Percentiles rank a stretch among this genome's conserved stretches.
Conservation (phyloP, 2,797 vertebrate genomes). For the Anguilla obscura region DNA sequence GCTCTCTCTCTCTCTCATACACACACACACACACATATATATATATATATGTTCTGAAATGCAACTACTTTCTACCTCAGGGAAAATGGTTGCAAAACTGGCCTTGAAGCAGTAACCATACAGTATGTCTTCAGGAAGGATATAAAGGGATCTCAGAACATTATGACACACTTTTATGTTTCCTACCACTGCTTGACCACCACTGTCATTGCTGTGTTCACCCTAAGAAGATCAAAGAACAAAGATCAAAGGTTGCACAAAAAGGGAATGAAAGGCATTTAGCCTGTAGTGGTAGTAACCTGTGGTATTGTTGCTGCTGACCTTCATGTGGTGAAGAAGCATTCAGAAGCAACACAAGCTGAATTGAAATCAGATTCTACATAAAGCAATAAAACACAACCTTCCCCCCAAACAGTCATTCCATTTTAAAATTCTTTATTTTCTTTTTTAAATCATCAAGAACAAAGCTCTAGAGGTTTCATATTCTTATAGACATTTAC, state of each 20-base stretch:
- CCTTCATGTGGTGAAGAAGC: neutral
- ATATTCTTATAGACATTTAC: conserved; percentile 73
- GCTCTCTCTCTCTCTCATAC: neutral
- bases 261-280: neutral
- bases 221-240: neutral
- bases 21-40: too few relatives aligned
- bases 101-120: neutral
- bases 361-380: neutral
- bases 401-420: neutral
- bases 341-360: neutral
- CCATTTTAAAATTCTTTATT: conserved; percentile 38
- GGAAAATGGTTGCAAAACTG: neutral
- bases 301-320: neutral
- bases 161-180: neutral
- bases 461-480: conserved; percentile 57
- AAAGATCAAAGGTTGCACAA: neutral
- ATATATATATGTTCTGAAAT: neutral
- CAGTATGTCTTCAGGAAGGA: neutral
- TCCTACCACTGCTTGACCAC: neutral
- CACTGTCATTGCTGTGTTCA: neutral
- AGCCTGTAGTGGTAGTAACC: neutral
- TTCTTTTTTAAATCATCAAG: conserved; percentile 39
- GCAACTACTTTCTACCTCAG: neutral
- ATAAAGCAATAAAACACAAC: neutral
- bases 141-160: neutral